Conservation (phyloP, 2,888 invertebrate species). For the Idaea biselata region DNA sequence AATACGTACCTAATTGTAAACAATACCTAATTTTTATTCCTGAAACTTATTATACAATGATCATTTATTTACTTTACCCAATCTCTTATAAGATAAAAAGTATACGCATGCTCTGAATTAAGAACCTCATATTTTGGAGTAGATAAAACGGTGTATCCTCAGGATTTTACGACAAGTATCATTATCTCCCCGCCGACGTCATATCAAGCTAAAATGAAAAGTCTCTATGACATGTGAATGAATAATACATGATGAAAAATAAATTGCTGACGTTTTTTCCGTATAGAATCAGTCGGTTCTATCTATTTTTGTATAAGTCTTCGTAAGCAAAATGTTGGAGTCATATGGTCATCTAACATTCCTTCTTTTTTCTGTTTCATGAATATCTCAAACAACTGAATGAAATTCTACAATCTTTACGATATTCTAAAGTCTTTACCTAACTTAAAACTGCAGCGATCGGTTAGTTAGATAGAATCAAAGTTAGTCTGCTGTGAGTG, state of each 20-base stretch:
- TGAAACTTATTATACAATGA: not conserved
- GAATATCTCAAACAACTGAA: not conserved
- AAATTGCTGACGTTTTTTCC: slow-evolving; percentile 60
- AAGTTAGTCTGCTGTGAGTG: not conserved
- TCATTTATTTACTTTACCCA: not conserved
- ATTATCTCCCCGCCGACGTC: slow-evolving; percentile 62
- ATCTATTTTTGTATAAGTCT: not conserved
- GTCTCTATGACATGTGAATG: slow-evolving; percentile 69
- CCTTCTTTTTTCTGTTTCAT: not conserved
- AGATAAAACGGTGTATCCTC: slow-evolving; percentile 13
- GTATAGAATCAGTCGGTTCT: not conserved
- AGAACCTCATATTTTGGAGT: slow-evolving; percentile 5
- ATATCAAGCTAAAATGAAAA: slow-evolving; percentile 71
- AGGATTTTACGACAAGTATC: slow-evolving; percentile 60
- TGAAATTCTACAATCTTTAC: not conserved
- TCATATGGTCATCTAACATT: not conserved
- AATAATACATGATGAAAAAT: slow-evolving; percentile 74
- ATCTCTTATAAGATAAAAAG: not conserved
- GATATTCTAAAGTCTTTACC: not conserved
- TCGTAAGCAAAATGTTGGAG: not conserved
- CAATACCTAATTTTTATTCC: not conserved
- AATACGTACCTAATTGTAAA: too few relatives aligned
- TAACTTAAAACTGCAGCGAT: slow-evolving; percentile 8
- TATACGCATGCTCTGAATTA: not conserved
- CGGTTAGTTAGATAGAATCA: not conserved